phyloP scores from a whole-genome alignment of 2,888 invertebrate species.

The Mesochorus sp. region DNA sequence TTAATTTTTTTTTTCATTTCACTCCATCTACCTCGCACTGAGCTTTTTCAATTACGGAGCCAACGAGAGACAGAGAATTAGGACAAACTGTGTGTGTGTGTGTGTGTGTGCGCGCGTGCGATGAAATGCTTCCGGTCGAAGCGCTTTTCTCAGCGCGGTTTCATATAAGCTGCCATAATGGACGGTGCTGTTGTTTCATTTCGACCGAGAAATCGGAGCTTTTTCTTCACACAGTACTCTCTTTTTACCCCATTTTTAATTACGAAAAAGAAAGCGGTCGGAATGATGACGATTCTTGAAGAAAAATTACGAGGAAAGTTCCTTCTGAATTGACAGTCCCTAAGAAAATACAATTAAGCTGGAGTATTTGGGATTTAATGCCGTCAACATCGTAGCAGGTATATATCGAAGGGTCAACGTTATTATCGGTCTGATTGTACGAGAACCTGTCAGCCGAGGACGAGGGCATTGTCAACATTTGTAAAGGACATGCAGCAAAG shows the following conservation, averaged over 20 bases:
- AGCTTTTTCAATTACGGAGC: slow-evolving; percentile 43
- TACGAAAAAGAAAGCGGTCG: neutral
- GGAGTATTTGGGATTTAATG: neutral
- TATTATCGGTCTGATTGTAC: slow-evolving; percentile 39
- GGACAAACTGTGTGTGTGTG: slow-evolving; percentile 1
- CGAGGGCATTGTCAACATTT: neutral
- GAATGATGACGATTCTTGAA: neutral
- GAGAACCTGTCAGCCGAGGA: neutral
- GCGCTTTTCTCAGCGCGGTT: neutral
- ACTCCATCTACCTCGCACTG: neutral
- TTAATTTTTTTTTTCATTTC: slow-evolving; percentile 37
- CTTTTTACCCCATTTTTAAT: neutral
- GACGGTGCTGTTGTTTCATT: slow-evolving; percentile 17
- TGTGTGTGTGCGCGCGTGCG: too few relatives aligned
- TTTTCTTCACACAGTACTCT: neutral
- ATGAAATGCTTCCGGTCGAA: slow-evolving; percentile 3
- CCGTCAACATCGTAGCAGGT: too few relatives aligned
- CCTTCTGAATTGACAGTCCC: too few relatives aligned
- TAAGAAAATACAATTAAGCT: neutral
- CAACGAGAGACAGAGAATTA: slow-evolving; percentile 12
- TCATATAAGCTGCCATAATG: neutral
- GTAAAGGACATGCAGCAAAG: neutral
- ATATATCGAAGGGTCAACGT: slow-evolving; percentile 20
- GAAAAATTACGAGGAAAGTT: neutral
- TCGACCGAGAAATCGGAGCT: neutral